These are phyloP conservation scores for Siniperca knerii DNA, from an alignment of 2,113 vertebrate species.

Conservation along the genomic window DNA sequence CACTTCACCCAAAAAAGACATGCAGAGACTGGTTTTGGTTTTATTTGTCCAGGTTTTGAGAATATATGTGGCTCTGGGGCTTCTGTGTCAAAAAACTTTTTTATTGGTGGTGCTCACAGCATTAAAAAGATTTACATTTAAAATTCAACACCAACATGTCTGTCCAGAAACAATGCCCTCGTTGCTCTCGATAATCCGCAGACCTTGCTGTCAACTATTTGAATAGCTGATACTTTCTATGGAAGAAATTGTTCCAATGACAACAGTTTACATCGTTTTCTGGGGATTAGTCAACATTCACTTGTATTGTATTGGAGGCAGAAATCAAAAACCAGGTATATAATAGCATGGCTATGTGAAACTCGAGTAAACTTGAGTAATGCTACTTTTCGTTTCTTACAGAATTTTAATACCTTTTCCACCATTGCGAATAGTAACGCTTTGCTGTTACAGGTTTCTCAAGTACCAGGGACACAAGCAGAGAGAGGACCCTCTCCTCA, in stretches of 20 bases:
- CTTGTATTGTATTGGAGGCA: neutral
- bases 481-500: slow-evolving; percentile 51
- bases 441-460: slow-evolving; percentile 51
- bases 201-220: neutral
- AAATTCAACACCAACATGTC: neutral
- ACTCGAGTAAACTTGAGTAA: neutral
- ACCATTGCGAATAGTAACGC: neutral
- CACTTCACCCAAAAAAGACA: neutral
- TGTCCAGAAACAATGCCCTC: neutral
- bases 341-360: neutral
- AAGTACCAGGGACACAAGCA: slow-evolving; percentile 21
- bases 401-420: neutral
- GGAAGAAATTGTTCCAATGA: neutral
- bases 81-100: too few relatives aligned
- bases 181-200: neutral
- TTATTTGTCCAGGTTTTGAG: neutral
- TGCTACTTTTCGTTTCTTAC: neutral
- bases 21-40: neutral
- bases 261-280: neutral
- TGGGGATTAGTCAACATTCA: neutral
- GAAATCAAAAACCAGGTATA: neutral
- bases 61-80: too few relatives aligned
- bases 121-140: neutral
- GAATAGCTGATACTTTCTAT: neutral
- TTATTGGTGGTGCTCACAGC: neutral